phyloP scores from a whole-genome alignment of 2,888 invertebrate genomes.

The Mythimna impura region DNA sequence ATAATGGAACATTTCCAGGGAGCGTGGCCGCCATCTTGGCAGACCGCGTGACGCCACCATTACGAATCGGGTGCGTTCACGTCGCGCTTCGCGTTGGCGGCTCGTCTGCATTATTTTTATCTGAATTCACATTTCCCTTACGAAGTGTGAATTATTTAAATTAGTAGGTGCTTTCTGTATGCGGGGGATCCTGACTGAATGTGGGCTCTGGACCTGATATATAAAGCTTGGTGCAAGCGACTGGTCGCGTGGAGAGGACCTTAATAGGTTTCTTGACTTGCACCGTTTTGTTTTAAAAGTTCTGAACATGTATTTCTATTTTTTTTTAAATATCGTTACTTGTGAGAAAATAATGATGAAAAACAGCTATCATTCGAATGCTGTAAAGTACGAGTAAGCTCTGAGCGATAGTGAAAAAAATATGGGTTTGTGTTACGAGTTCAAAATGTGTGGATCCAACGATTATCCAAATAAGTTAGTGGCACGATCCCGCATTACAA shows the following conservation, averaged over 20 bases:
- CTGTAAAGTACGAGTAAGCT: not conserved
- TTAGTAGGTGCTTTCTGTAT: constrained; percentile 25
- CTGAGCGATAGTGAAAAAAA: constrained; percentile 19
- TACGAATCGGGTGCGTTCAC: constrained; percentile 82
- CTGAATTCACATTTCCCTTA: constrained; percentile 61
- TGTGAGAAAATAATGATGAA: not conserved
- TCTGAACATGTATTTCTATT: not conserved
- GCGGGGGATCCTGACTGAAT: not conserved
- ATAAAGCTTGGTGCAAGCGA: not conserved
- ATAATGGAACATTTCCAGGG: constrained; percentile 79
- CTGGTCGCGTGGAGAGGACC: not conserved
- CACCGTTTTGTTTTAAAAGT: not conserved
- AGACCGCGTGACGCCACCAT: constrained; percentile 90
- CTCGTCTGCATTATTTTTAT: constrained; percentile 71
- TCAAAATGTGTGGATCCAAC: constrained; percentile 56
- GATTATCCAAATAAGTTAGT: constrained; percentile 70
- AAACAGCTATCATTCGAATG: not conserved
- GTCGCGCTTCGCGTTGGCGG: constrained; percentile 59
- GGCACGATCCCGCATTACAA: constrained; percentile 70
- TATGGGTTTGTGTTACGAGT: constrained; percentile 55
- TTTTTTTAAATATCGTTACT: not conserved
- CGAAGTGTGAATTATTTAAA: constrained; percentile 55
- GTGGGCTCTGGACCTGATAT: not conserved
- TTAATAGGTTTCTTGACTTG: not conserved
- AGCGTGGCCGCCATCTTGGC: constrained; percentile 83